Conservation (phyloP, 2,888 invertebrate species). For the Charanyca ferruginea region DNA sequence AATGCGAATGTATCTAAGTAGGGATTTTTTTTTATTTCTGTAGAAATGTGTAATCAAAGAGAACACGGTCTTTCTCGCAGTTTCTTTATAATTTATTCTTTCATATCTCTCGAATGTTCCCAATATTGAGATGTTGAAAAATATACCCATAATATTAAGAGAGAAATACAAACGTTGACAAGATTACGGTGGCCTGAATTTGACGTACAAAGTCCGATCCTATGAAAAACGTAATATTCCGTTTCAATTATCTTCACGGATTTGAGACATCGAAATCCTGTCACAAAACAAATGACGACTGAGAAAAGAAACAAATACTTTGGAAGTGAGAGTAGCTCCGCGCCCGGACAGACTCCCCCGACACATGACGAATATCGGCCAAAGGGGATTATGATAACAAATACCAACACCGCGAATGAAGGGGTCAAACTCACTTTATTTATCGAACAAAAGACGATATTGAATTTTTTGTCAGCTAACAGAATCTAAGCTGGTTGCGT, state of each 20-base stretch:
- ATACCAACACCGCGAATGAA: constrained; percentile 62
- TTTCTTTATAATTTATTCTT: constrained; percentile 28
- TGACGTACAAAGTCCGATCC: constrained; percentile 66
- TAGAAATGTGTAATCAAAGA: constrained; percentile 23
- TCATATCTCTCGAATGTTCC: constrained; percentile 7
- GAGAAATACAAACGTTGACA: constrained; percentile 56
- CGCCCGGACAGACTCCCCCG: constrained; percentile 44
- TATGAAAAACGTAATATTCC: constrained; percentile 73
- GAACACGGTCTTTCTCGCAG: constrained; percentile 6
- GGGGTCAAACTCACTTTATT: constrained; percentile 55
- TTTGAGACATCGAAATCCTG: constrained; percentile 71
- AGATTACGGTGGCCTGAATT: constrained; percentile 63
- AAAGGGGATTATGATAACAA: constrained; percentile 71
- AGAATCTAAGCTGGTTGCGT: constrained; percentile 2
- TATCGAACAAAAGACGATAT: constrained; percentile 57
- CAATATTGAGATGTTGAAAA: constrained; percentile 23
- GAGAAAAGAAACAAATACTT: constrained; percentile 68
- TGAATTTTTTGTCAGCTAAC: constrained; percentile 47
- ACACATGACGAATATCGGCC: constrained; percentile 71
- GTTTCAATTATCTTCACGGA: constrained; percentile 79
- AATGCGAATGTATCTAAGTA: constrained; percentile 30
- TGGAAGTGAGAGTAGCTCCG: constrained; percentile 43
- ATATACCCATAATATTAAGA: constrained; percentile 27
- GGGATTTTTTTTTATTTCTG: constrained; percentile 12
- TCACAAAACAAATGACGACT: constrained; percentile 68